Conservation (phyloP, 2,797 vertebrate genomes). For the Artibeus jamaicensis region DNA sequence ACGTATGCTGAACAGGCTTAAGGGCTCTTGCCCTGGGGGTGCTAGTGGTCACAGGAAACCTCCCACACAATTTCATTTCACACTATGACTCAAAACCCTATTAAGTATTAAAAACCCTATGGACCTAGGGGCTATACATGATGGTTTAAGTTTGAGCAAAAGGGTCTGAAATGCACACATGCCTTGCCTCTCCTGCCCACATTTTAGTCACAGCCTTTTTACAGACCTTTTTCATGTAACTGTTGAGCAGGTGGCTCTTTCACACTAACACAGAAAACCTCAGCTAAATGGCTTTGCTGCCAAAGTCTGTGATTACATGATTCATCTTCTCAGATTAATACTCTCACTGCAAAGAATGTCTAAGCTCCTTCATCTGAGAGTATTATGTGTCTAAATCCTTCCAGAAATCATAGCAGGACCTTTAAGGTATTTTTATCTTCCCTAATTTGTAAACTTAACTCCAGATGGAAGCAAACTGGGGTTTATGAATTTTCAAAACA, state of each 20-base stretch:
- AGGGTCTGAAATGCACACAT: background rate
- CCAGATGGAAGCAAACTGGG: conserved; percentile 35
- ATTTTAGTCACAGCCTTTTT: background rate
- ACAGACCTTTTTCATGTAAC: background rate
- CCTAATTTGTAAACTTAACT: background rate
- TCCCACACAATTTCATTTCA: background rate
- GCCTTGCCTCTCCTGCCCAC: background rate
- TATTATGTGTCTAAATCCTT: conserved; percentile 35
- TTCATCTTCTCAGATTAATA: background rate
- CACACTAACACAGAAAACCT: background rate
- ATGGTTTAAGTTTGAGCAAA: conserved; percentile 17
- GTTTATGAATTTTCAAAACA: conserved; percentile 41
- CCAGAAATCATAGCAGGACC: background rate
- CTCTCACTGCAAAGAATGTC: background rate
- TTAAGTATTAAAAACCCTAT: background rate
- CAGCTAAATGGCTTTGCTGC: background rate
- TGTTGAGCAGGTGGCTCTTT: conserved; percentile 14
- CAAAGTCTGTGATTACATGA: background rate
- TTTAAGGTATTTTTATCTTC: background rate
- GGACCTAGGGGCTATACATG: background rate
- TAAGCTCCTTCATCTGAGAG: background rate
- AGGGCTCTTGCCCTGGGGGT: background rate
- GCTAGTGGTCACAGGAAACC: background rate
- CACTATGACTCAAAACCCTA: background rate
- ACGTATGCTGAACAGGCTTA: background rate